Conservation (phyloP, 2,113 vertebrate genomes). For the Sorex araneus region DNA sequence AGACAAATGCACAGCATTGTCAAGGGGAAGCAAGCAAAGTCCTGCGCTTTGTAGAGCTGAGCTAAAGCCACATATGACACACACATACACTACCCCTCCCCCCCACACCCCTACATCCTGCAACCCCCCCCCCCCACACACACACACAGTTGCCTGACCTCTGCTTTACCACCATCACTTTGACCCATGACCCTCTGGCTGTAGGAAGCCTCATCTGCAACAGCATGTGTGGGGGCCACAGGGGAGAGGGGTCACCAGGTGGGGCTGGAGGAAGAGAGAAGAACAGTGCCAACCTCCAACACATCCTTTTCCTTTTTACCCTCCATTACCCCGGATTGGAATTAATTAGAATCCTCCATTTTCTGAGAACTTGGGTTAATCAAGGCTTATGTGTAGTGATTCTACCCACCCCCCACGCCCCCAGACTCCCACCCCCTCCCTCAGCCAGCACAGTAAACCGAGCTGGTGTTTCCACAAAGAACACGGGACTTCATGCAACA, state of each 20-base stretch:
- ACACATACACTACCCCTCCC: too few species aligned
- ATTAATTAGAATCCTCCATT: conserved; percentile 69
- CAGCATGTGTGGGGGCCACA: fast-evolving
- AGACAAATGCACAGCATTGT: not conserved
- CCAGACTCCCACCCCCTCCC: too few species aligned
- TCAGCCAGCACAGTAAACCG: conserved; percentile 48
- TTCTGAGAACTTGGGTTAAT: conserved; percentile 70
- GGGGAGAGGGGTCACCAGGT: not conserved
- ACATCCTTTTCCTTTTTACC: not conserved
- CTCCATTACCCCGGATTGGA: conserved; percentile 60
- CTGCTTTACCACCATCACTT: not conserved
- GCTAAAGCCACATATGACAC: not conserved
- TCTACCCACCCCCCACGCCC: not conserved
- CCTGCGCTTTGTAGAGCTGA: not conserved
- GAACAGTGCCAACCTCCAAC: not conserved
- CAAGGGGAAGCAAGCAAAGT: conserved; percentile 21
- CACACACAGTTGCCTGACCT: not conserved
- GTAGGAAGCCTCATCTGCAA: not conserved
- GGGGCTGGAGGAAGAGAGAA: not conserved
- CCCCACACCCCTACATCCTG: too few species aligned
- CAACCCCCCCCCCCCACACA: too few species aligned
- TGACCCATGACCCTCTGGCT: not conserved
- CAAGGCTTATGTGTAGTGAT: conserved; percentile 57
- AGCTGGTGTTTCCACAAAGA: conserved; percentile 71
- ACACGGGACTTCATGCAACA: conserved; percentile 32